Evolutionary conservation across 2,888 invertebrate genomes (phyloP), one percentile per base, ranked within the genome.

Genomic region (Poecilobothrus nobilitatus): DNA sequence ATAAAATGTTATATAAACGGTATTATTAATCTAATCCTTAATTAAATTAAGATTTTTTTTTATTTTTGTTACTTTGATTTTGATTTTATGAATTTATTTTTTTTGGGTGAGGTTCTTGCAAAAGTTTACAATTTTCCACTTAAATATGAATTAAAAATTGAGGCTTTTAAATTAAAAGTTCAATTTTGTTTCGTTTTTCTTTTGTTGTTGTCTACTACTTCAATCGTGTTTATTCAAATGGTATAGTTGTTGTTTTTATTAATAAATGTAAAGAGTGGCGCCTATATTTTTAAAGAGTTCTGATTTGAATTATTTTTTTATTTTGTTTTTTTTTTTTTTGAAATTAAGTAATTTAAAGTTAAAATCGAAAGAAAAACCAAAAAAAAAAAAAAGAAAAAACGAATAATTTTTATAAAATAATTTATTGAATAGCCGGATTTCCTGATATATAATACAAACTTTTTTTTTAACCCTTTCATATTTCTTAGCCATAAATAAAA

Each of bases 351-450:
- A 41, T 41, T 41, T 37, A 37, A 12, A 12, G 8, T 37, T 37
- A 5, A 37, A 37, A 37, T 37, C 12, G 12, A 37, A 37, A 5
- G 2, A 37, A 37, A 12, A 7, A 37, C 9, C 1, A 37, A 37
- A 37, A 37, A 37, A 12, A 34, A 34, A 34, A 5, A 5, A 8
- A 7, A 7, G 34, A 7, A 7, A 7, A 34, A 7, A 7, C 5
- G 8, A 7, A 10, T 37, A 2, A 2, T 37, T 37, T 37, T 4
- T 37, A 10, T 10, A 37, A 37, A 8, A 18, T 53, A n/a, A 53
- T 53, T 53, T 53, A 53, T 53, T 6, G 53, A 53, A 53, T 53
- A 53, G 53, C 53, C 53, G 53, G 53, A 53, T 53, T 53, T 53
- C 53, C 53, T 53, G 15, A 53, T 53, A 37, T 37, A 8, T 37